These are phyloP conservation scores for Choloepus didactylus DNA, from an alignment of 2,797 vertebrate genomes.

Conservation along the genomic window DNA sequence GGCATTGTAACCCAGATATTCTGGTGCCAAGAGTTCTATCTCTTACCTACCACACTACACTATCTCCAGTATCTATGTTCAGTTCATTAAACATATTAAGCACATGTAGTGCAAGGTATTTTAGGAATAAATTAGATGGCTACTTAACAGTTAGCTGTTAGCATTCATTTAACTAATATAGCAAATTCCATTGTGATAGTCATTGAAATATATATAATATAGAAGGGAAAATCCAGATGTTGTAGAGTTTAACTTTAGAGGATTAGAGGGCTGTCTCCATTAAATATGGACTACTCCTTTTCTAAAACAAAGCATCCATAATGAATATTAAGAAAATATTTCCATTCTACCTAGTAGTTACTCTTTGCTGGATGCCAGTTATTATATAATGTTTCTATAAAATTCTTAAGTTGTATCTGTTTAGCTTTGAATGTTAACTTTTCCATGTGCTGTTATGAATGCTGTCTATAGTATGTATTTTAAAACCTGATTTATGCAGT, in stretches of 20 bases:
- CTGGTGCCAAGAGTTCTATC: background rate
- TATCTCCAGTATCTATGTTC: background rate
- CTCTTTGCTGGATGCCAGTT: background rate
- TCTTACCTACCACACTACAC: background rate
- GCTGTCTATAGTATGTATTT: background rate
- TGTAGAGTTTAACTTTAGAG: conserved; percentile 4
- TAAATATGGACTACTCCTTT: conserved; percentile 33
- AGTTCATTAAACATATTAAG: background rate
- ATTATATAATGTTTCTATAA: conserved; percentile 19
- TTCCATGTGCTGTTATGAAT: conserved; percentile 35
- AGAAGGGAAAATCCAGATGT: conserved; percentile 30
- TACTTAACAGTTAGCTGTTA: conserved; percentile 13
- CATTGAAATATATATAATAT: conserved; percentile 1
- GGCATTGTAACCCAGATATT: conserved; percentile 15
- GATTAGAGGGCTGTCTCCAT: background rate
- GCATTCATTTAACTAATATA: conserved; percentile 38
- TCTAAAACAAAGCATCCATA: conserved; percentile 42
- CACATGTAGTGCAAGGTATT: background rate
- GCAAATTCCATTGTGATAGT: background rate
- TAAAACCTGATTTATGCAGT: conserved; percentile 35
- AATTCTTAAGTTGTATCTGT: conserved; percentile 27
- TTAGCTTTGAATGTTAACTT: conserved; percentile 51
- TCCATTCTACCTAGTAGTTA: background rate
- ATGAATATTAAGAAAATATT: conserved; percentile 55
- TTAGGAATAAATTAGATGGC: background rate